A percentile compares a stretch with the other conserved stretches of the same genome.
Conservation (phyloP, 2,888 invertebrate genomes). For the Aleiodes testaceus region DNA sequence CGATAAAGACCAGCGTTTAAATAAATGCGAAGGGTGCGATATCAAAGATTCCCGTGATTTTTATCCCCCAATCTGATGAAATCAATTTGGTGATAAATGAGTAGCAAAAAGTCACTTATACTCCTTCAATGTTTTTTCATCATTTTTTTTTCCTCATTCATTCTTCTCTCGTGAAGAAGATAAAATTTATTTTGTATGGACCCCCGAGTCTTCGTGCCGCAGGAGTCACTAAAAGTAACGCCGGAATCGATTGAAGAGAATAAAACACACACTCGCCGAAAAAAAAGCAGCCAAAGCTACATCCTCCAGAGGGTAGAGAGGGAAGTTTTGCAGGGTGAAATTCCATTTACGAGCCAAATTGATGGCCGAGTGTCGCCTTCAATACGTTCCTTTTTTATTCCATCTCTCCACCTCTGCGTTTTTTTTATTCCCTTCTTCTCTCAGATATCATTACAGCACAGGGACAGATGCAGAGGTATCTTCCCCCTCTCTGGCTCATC, state of each 20-base stretch:
- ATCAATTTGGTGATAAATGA: constrained; percentile 23
- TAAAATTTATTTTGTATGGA: constrained; percentile 30
- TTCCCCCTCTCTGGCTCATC: constrained; percentile 50
- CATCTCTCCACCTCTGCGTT: constrained; percentile 30
- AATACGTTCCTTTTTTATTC: constrained; percentile 51
- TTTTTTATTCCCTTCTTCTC: constrained; percentile 50
- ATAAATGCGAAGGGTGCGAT: not conserved
- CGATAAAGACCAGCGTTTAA: constrained; percentile 2
- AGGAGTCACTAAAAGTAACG: constrained; percentile 30
- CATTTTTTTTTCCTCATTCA: not conserved
- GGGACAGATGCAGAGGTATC: constrained; percentile 66
- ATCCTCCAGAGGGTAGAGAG: constrained; percentile 36
- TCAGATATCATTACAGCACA: constrained; percentile 67
- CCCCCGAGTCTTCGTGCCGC: constrained; percentile 14
- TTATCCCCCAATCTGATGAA: constrained; percentile 13
- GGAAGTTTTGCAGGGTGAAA: constrained; percentile 45
- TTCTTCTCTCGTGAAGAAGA: constrained; percentile 12
- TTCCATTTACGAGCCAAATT: constrained; percentile 64
- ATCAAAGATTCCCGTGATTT: constrained; percentile 18
- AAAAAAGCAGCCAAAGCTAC: constrained; percentile 26
- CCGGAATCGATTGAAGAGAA: constrained; percentile 16
- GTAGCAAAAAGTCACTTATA: constrained; percentile 11
- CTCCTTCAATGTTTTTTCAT: not conserved
- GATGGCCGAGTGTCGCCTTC: constrained; percentile 60
- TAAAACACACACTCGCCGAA: constrained; percentile 22